Base-by-base conservation (phyloP, 2,113 vertebrate genomes). In the Vicugna pacos region DNA sequence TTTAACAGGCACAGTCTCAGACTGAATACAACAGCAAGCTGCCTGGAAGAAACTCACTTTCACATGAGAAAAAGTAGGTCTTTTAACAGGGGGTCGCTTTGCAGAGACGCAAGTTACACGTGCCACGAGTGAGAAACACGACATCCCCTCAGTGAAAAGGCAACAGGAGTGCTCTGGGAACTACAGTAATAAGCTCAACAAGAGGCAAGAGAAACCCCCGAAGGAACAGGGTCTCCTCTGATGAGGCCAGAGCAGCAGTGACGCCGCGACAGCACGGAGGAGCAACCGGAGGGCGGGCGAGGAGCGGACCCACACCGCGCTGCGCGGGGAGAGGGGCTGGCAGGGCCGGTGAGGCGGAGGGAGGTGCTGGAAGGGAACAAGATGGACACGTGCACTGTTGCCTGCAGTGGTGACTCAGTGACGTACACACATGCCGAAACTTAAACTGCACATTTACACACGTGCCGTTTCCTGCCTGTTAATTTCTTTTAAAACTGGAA, bases 371-470 rank as follows among this genome's bases (percentile, higher is more conserved):
- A 2, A 6, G 20, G 60, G n/a, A 17, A 17, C 0, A 1, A 52
- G 50, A 42, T 42, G 38, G 38, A 42, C 0, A 1, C 0, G 20
- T 3, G 8, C 3, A 3, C 0, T 16, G 14, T 30, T 20, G 42
- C 6, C 4, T 4, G 42, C 1, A 11, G 52, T 11, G 6, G 8
- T 3, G n/a, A 22, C 1, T 24, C 38, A 11, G 0, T 9, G 32
- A 54, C 0, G 10, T 19, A 28, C 0, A 28, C 76, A 60, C 1
- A 19, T 0, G 14, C 15, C 42, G 35, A 12, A 50, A 30, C 1
- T 10, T 16, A 69, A 30, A 35, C 22, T 19, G 24, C 24, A 30
- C 52, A 26, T 50, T 16, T 2, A 35, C 42, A 16, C 10, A 30
- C 1, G 0, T 13, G 9, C 46, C 24, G 15, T 9, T 89, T 62